A percentile compares a stretch with the other conserved stretches of the same genome.
phyloP scores from a whole-genome alignment of 2,113 vertebrate genomes.

The Ceyx melanurus region DNA sequence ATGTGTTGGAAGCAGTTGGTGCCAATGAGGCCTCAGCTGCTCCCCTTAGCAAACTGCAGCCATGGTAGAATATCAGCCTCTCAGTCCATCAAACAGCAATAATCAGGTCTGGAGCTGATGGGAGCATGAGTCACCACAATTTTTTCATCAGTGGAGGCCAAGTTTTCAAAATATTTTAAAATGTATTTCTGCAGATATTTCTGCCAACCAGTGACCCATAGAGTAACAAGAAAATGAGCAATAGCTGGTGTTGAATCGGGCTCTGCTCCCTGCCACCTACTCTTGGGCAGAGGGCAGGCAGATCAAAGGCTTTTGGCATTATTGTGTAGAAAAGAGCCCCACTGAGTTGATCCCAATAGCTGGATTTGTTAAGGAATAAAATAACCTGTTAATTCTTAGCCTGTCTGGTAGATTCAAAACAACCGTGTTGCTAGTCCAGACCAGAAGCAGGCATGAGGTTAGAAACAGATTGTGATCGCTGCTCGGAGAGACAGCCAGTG shows the following conservation, averaged over 20 bases:
- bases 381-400: not conserved
- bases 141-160: constrained; percentile 10
- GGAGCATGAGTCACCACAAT: constrained; percentile 25
- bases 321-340: not conserved
- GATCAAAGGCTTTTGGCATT: not conserved
- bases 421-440: not conserved
- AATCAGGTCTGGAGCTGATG: constrained; percentile 31
- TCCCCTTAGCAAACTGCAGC: not conserved
- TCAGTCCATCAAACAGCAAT: constrained; percentile 35
- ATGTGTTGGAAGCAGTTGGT: not conserved
- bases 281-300: not conserved
- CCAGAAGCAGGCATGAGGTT: not conserved
- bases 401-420: not conserved
- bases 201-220: not conserved
- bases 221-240: constrained; percentile 31
- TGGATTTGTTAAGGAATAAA: not conserved
- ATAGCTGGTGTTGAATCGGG: not conserved
- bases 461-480: not conserved
- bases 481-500: not conserved
- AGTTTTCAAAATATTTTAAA: constrained; percentile 55
- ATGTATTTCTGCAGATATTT: constrained; percentile 19
- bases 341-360: not conserved
- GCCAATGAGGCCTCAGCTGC: not conserved
- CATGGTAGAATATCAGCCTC: not conserved
- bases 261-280: not conserved